A percentile compares a stretch with the other conserved stretches of the same genome.
Conservation (phyloP, 2,797 vertebrate species). For the Danio albolineatus region DNA sequence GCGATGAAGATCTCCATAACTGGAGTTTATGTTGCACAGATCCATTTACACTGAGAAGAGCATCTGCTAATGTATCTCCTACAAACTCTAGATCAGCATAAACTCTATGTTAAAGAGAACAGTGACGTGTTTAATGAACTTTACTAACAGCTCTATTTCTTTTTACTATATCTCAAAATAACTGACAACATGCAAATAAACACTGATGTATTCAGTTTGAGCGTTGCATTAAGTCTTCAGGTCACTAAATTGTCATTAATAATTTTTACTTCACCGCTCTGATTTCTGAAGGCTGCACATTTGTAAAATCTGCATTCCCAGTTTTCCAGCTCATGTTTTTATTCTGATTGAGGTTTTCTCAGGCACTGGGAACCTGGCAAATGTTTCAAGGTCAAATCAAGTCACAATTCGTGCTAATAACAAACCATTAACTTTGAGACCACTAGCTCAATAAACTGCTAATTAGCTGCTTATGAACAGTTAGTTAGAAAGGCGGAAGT, state of each 20-base stretch:
- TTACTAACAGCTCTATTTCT: constrained; percentile 14
- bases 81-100: neutral
- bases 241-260: neutral
- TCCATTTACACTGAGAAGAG: constrained; percentile 11
- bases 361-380: constrained; percentile 10
- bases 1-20: neutral
- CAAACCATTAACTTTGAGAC: too few relatives aligned
- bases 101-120: neutral
- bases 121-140: neutral
- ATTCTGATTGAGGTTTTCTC: neutral
- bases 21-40: constrained; percentile 13
- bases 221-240: neutral
- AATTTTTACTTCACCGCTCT: neutral
- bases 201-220: neutral
- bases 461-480: too few relatives aligned
- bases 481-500: too few relatives aligned
- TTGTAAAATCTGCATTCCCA: neutral
- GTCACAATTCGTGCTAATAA: too few relatives aligned
- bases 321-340: neutral
- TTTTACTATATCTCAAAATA: constrained; percentile 4
- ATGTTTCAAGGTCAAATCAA: too few relatives aligned
- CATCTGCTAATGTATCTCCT: constrained; percentile 14
- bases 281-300: neutral
- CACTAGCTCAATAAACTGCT: too few relatives aligned
- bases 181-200: neutral